Base-by-base conservation (phyloP, 2,888 invertebrate species). In the Aleiodes leptofemur region DNA sequence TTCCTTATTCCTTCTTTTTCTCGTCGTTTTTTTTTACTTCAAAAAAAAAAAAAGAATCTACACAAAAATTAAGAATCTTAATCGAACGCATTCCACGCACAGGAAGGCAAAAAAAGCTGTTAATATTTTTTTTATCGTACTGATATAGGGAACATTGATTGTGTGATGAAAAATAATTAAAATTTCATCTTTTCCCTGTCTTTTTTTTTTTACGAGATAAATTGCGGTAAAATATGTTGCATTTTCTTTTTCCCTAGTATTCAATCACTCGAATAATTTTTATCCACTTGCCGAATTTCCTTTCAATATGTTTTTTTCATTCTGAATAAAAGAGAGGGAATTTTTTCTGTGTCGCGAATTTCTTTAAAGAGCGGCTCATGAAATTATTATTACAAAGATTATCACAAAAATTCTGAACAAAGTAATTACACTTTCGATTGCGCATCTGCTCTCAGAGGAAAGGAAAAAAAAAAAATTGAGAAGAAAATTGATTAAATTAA, bases 81-180 rank as follows among this genome's bases (percentile, higher is more conserved):
- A 64, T 64, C 16, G 11, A 64, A 64, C 64, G 57, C 70, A 50
- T 56, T 68, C 43, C 73, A 73, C 66, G 56, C 73, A 55, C 14
- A 48, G 48, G 23, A 16, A 68, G 56, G 34, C 55, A 64, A 34
- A 53, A 61, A 57, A 69, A 31, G 48, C 57, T 73, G 57, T 43
- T 64, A 43, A 70, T 56, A 69, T 29, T 13, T 48, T 56, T 64
- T 48, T 69, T 69, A 11, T 64, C 29, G 9, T 8, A 43, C 3
- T 48, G 23, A 73, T 57, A 72, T 53, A 73, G 59, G 59, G 51
- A 50, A 69, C 31, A 43, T 13, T 34, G 23, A 16, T 57, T 23
- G 69, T 73, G 51, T 57, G 57, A 69, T 69, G 53, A 50, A 38
- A 48, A 72, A 64, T 53, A 34, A 23, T 43, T 29, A 43, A 34